Conservation (phyloP, 2,888 invertebrate genomes). For the Temnothorax rugatulus region DNA sequence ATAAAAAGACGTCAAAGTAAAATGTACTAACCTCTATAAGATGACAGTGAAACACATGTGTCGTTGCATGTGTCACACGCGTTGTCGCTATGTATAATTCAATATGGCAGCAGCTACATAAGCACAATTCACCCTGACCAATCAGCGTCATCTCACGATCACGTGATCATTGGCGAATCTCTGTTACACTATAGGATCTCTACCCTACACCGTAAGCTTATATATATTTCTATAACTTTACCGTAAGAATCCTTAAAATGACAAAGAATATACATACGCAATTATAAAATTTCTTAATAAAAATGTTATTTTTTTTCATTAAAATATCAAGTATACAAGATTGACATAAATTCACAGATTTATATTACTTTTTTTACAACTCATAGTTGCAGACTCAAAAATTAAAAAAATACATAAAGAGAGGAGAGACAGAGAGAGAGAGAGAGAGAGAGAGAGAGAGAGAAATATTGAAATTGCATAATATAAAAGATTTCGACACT, state of each 20-base stretch:
- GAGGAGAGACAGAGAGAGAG: no score
- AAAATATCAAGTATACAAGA: background rate
- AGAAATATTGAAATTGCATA: background rate
- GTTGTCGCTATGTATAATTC: no score
- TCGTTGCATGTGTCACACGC: no score
- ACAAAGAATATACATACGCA: background rate
- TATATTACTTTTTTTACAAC: background rate
- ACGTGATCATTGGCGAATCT: no score
- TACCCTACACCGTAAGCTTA: background rate
- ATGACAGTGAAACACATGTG: no score
- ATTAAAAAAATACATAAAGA: background rate
- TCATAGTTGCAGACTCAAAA: background rate
- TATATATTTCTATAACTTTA: background rate
- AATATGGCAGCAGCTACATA: no score
- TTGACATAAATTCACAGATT: background rate
- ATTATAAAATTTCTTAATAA: background rate
- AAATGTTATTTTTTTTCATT: background rate
- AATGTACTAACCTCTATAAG: no score
- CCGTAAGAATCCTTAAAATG: background rate
- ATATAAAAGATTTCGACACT: background rate
- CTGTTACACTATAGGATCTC: no score
- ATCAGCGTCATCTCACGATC: no score
- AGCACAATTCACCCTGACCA: no score
- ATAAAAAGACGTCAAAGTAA: no score
- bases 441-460: background rate